These are phyloP conservation scores for Eutrigla gurnardus DNA, from an alignment of 2,797 vertebrate genomes.

Conservation along the genomic window DNA sequence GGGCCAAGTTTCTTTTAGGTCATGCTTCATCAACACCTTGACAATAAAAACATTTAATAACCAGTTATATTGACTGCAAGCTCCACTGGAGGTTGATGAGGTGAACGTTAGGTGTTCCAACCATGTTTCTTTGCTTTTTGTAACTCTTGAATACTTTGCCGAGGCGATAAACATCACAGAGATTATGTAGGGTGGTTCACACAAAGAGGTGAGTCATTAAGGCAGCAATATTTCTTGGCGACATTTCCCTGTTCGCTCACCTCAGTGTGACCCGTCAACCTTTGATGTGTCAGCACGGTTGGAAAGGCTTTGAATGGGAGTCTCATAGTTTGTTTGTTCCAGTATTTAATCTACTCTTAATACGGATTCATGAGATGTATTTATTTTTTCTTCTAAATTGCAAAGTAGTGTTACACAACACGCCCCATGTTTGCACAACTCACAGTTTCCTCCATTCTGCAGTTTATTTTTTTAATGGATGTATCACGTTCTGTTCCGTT, in stretches of 20 bases:
- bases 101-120: conserved; percentile 9
- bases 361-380: not conserved
- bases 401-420: not conserved
- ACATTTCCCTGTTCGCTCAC: not conserved
- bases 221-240: not conserved
- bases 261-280: not conserved
- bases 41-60: conserved; percentile 13
- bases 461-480: not conserved
- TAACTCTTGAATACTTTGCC: not conserved
- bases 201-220: conserved; percentile 1
- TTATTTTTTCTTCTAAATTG: not conserved
- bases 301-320: not conserved
- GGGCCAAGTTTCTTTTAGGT: conserved; percentile 52
- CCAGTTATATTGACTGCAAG: conserved; percentile 20
- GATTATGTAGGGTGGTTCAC: not conserved
- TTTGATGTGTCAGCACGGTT: not conserved
- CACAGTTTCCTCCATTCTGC: not conserved
- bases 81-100: conserved; percentile 13
- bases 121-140: conserved; percentile 5
- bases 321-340: no score
- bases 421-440: not conserved
- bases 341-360: not conserved
- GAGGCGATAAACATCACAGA: not conserved
- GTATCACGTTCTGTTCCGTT: not conserved
- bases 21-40: not conserved